A percentile compares a stretch with the other conserved stretches of the same genome.
phyloP scores from a whole-genome alignment of 1,140 invertebrate species.

The Chrysopa pallens region DNA sequence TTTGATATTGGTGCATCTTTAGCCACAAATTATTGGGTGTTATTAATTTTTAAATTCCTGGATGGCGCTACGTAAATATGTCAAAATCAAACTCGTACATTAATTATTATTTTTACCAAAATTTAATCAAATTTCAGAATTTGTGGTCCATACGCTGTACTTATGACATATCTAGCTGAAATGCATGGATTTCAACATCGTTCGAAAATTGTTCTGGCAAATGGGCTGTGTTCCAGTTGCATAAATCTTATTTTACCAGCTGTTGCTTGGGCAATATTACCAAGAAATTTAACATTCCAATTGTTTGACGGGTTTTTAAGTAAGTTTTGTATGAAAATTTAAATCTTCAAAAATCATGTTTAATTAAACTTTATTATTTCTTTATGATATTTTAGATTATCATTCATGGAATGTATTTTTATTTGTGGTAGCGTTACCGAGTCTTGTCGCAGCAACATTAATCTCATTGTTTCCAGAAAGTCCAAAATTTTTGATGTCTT shows the following conservation, averaged over 20 bases:
- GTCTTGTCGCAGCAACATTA: slow-evolving; percentile 35
- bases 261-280: slow-evolving; percentile 32
- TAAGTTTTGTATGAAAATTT: slow-evolving; percentile 7
- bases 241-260: slow-evolving; percentile 31
- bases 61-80: slow-evolving; percentile 57
- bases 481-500: slow-evolving; percentile 63
- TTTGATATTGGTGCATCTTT: slow-evolving; percentile 44
- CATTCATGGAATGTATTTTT: slow-evolving; percentile 66
- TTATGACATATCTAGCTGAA: slow-evolving; percentile 51
- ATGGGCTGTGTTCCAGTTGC: slow-evolving; percentile 40
- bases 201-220: slow-evolving; percentile 37
- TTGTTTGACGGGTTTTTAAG: slow-evolving; percentile 20
- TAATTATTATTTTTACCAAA: not conserved
- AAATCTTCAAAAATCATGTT: too few relatives aligned
- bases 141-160: slow-evolving; percentile 50
- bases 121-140: slow-evolving; percentile 28
- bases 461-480: slow-evolving; percentile 58
- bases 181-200: slow-evolving; percentile 40
- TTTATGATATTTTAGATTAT: slow-evolving; percentile 22
- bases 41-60: slow-evolving; percentile 52
- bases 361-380: too few relatives aligned
- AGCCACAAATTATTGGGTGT: slow-evolving; percentile 47
- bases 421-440: slow-evolving; percentile 39
- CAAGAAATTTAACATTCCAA: slow-evolving; percentile 22
- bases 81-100: not conserved